Base-by-base conservation (phyloP, 2,888 invertebrate genomes). In the Cremastobaeus sp. region DNA sequence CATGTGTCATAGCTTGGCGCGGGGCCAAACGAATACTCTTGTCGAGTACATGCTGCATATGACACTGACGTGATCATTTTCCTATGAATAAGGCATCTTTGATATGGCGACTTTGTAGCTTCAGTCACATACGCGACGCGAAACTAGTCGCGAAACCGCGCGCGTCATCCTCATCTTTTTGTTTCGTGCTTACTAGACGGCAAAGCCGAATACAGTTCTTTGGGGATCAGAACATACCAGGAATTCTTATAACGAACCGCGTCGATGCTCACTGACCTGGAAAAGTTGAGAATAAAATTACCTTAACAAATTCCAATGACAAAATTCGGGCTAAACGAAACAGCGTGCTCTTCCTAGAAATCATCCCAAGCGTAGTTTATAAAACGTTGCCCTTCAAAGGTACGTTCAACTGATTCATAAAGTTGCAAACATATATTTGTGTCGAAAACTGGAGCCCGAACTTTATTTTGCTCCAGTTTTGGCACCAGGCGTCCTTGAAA, bases 401-500 rank as follows among this genome's bases (percentile, higher is more conserved):
- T n/a, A n/a, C n/a, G n/a, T n/a, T n/a, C n/a, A n/a, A n/a, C n/a
- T n/a, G n/a, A n/a, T n/a, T n/a, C n/a, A n/a, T n/a, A n/a, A n/a
- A n/a, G n/a, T n/a, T n/a, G n/a, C n/a, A n/a, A n/a, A n/a, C n/a
- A n/a, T n/a, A n/a, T n/a, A n/a, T n/a, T n/a, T n/a, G n/a, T n/a
- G n/a, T n/a, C n/a, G n/a, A n/a, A n/a, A n/a, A 25, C 37, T 17
- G 52, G 21, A 39, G 47, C 15, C 41, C 48, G 45, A 66, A 79
- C 77, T 79, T 81, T 80, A 79, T 81, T 79, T 79, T 80, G 81
- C 79, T 81, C 81, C 77, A 82, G 77, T 83, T 81, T 76, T 76
- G 76, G 75, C 72, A 74, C 74, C 66, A 74, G 81, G 79, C 77
- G 78, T 76, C 79, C 77, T 80, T 78, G 74, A 81, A 76, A 78